Evolutionary conservation across 1,140 invertebrate genomes (phyloP).

Genomic region (Stenopsyche tienmushanensis): DNA sequence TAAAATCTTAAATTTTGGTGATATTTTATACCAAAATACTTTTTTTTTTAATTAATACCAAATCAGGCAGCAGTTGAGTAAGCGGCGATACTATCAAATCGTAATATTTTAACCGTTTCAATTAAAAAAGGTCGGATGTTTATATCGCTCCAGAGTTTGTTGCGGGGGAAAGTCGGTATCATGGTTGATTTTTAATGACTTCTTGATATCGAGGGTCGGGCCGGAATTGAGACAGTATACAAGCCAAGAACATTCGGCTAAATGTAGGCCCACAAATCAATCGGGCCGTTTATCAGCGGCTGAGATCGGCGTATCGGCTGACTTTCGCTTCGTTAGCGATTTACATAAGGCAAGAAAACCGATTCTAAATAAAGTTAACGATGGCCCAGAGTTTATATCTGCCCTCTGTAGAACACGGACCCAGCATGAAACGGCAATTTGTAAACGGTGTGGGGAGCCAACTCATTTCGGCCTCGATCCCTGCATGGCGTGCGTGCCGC

Average conservation of each 20-base stretch:
- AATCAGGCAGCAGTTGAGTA: no score
- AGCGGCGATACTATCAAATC: no score
- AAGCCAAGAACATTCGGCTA: conserved; percentile 5
- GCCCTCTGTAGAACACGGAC: neutral
- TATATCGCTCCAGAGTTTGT: no score
- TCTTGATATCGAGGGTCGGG: neutral
- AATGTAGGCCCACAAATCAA: conserved; percentile 20
- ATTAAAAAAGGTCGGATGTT: no score
- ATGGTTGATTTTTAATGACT: conserved; percentile 1
- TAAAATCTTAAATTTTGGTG: no score
- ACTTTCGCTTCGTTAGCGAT: conserved; percentile 26
- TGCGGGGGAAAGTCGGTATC: no score
- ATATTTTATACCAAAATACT: no score
- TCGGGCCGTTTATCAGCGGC: conserved; percentile 7
- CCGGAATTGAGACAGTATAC: conserved; percentile 23
- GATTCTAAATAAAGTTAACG: conserved; percentile 26
- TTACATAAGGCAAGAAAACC: conserved; percentile 14
- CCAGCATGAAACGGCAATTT: conserved; percentile 2
- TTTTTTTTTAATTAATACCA: no score
- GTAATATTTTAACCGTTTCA: no score
- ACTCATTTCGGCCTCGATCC: neutral
- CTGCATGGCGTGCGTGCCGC: conserved; percentile 27
- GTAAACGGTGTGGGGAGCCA: neutral
- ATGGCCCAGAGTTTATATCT: neutral
- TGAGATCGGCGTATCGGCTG: conserved; percentile 19